A percentile compares a stretch with the other conserved stretches of the same genome.
These are phyloP conservation scores for Myotis yumanensis DNA, from an alignment of 2,113 vertebrate species.

Conservation along the genomic window DNA sequence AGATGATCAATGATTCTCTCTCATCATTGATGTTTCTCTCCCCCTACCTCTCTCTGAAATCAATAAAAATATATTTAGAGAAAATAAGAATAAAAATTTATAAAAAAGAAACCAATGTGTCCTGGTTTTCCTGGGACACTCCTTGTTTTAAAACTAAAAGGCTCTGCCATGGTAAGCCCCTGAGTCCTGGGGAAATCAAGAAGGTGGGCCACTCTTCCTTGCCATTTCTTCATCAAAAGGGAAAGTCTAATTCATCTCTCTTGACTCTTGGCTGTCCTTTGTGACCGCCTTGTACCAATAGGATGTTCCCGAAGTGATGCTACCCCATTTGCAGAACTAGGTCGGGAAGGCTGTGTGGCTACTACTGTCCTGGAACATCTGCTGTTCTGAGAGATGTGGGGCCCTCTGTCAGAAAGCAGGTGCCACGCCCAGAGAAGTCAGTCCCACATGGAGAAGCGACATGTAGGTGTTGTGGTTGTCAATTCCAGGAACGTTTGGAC, in stretches of 20 bases:
- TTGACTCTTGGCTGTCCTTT: neutral
- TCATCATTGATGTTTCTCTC: too few relatives aligned
- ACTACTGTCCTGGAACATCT: neutral
- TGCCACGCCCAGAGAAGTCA: neutral
- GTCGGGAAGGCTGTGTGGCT: fast-evolving
- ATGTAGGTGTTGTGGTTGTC: neutral
- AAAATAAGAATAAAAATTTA: too few relatives aligned
- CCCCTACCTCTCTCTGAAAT: too few relatives aligned
- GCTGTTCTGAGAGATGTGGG: neutral
- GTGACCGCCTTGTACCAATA: neutral
- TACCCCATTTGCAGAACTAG: neutral
- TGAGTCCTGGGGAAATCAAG: neutral
- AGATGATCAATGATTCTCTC: too few relatives aligned
- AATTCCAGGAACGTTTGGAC: neutral
- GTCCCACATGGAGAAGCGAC: neutral
- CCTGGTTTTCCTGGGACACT: too few relatives aligned
- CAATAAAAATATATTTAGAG: too few relatives aligned
- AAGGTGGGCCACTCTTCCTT: neutral
- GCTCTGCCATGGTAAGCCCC: neutral
- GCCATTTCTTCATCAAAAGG: neutral
- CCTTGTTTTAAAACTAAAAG: neutral
- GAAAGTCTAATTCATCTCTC: neutral
- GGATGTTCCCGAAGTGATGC: neutral
- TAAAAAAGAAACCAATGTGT: too few relatives aligned
- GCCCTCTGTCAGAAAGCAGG: neutral